Evolutionary conservation across 1,140 invertebrate species (phyloP), one percentile per base, ranked within the genome.

Genomic region (Cydia amplana): DNA sequence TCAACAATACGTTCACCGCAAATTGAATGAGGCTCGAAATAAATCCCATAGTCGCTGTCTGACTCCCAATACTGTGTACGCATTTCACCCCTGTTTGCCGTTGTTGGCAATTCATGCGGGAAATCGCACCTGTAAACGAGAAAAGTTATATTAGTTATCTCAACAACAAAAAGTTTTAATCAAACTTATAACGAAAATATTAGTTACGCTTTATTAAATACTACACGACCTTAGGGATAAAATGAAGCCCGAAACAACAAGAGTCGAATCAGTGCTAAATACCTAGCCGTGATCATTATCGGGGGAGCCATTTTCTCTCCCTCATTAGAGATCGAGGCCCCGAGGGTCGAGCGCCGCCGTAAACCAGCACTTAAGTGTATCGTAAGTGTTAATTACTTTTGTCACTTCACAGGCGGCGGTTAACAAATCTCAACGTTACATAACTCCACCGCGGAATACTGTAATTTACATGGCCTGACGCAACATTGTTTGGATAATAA

Each of bases 21-120:
- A 90, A 91, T 90, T 91, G 88, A 91, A 90, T 89, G 85, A 90
- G 83, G 83, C 85, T 89, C 83, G 83, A 89, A 87, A 91, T 91
- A 91, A 91, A 91, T 91, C 84, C 86, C 81, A 87, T 83, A 85
- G 88, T 87, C 86, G 84, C 85, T 87, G 86, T 86, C 85, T 88
- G 85, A 86, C 83, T 89, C 83, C 81, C 83, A 83, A 84, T 81
- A 82, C 79, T 80, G 81, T 83, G 82, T 81, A 40, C 75, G 70
- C 70, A 49, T 49, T 65, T 82, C 86, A 82, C 84, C 86, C 87
- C 82, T 86, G 86, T 87, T 88, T 87, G 83, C 77, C 80, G 81
- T 82, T 84, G 84, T 83, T 86, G 81, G 83, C 82, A 80, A 79
- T 82, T 82, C 73, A 84, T 85, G 84, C 82, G 83, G 73, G 79